Percentiles rank a stretch among this genome's conserved stretches.
These are phyloP conservation scores for Poeciliopsis occidentalis DNA, from an alignment of 2,113 vertebrate species.

Conservation along the genomic window DNA sequence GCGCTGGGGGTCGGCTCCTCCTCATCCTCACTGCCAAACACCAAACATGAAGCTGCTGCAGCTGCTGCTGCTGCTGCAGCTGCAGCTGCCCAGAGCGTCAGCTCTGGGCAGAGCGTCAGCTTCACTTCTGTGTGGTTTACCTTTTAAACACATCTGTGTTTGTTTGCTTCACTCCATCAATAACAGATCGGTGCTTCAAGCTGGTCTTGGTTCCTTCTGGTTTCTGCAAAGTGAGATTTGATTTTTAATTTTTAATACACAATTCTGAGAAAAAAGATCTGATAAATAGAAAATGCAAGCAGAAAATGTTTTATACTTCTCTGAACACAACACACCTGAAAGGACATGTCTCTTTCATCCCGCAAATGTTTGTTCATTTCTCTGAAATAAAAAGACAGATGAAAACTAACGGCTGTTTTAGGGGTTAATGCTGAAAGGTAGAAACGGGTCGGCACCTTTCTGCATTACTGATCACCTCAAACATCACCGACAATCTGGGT, in stretches of 20 bases:
- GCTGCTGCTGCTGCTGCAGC: neutral
- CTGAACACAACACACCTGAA: constrained; percentile 64
- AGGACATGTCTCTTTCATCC: constrained; percentile 87
- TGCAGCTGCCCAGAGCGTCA: too few relatives aligned
- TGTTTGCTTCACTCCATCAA: constrained; percentile 74
- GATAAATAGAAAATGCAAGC: neutral
- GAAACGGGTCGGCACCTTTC: too few relatives aligned
- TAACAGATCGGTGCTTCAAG: constrained; percentile 79
- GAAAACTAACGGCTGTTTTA: neutral
- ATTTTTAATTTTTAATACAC: neutral
- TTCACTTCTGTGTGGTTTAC: constrained; percentile 61
- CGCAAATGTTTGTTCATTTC: constrained; percentile 94
- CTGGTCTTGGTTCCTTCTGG: constrained; percentile 65
- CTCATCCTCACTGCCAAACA: constrained; percentile 77
- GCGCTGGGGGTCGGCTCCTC: constrained; percentile 72
- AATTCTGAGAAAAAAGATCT: neutral
- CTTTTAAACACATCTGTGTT: constrained; percentile 76
- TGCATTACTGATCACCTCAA: neutral
- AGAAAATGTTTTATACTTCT: neutral
- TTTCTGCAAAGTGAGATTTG: constrained; percentile 76
- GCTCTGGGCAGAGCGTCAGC: too few relatives aligned
- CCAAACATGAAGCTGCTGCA: neutral
- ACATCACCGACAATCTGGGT: neutral
- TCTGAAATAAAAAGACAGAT: constrained; percentile 66
- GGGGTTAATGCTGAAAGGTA: too few relatives aligned